phyloP scores from a whole-genome alignment of 53 echinoderm and acorn worm species.

The Actinopyga echinites region DNA sequence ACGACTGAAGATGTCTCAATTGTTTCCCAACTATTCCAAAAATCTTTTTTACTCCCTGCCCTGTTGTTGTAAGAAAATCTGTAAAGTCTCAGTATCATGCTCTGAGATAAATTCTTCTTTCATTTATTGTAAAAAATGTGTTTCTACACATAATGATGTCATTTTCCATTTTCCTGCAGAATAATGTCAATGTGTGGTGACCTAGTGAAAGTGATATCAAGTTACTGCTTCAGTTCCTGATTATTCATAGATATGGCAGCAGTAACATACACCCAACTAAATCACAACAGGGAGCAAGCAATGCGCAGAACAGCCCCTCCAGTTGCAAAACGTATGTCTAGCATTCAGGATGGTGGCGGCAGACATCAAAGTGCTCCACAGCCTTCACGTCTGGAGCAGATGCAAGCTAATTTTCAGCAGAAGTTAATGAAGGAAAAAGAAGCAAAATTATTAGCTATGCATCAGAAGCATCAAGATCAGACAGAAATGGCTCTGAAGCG shows the following conservation, averaged over 20 bases:
- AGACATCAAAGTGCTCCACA: conserved; percentile 73
- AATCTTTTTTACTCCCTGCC: no score
- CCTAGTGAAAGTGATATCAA: neutral
- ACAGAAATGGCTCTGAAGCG: conserved; percentile 39
- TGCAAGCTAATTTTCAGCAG: conserved; percentile 73
- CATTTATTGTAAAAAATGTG: no score
- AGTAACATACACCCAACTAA: conserved; percentile 10
- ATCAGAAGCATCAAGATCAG: conserved; percentile 68
- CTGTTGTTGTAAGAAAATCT: no score
- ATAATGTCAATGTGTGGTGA: no score
- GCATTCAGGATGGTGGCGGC: conserved; percentile 36
- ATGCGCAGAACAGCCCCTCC: conserved; percentile 78
- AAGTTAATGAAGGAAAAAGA: conserved; percentile 83
- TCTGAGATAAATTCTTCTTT: no score
- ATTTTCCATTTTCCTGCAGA: no score
- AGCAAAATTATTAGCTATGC: conserved; percentile 76
- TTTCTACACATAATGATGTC: no score
- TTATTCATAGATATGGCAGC: neutral
- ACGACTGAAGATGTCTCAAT: no score
- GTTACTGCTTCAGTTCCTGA: neutral
- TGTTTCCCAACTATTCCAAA: no score
- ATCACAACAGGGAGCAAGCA: conserved; percentile 36
- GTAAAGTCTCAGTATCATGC: no score
- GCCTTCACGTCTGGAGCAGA: conserved; percentile 69
- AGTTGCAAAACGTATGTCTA: conserved; percentile 44